Base-by-base conservation (phyloP, 2,113 vertebrate species). In the Perccottus glenii region DNA sequence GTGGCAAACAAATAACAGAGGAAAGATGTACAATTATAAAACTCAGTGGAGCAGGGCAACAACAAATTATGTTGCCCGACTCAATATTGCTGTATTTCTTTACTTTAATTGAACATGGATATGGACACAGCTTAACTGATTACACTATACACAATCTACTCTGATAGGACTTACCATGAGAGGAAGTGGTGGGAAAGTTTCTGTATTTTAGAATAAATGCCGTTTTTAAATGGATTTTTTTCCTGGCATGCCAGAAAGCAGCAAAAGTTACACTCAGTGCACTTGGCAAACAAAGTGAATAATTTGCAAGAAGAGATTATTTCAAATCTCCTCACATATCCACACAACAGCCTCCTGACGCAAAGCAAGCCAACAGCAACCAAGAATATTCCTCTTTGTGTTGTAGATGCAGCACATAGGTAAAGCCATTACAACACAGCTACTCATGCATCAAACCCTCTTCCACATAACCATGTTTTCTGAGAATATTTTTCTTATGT, bases 1-100 rank as follows among this genome's bases (percentile, higher is more conserved):
- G 72, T 72, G 73, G 72, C 59, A 63, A 84, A 80, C 78, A 78
- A 82, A 89, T 75, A 82, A 71, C 73, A 61, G 48, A 47, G 73
- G 58, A 67, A 84, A 69, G 52, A 81, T 82, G 79, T 78, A 82
- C 87, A 86, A 89, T 87, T 88, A 88, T 68, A 71, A 79, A 81
- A 84, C 8, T 59, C 80, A 76, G 48, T 61, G 53, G 75, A 78
- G 89, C 85, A 83, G 45, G 70, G 38, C 65, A 70, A 73, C 72
- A 78, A 77, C 81, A 90, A 86, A 89, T 87, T 86, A 75, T 79
- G 59, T 81, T 86, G 84, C 77, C 71, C 73, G 67, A 67, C 43
- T 71, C 77, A 73, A 79, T 74, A 69, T 58, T 61, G 63, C 81
- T 73, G 75, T 79, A 51, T 81, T 87, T 81, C 35, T 38, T 67